These are phyloP conservation scores for Toxotes jaculatrix DNA, from an alignment of 2,113 vertebrate species.

Conservation along the genomic window DNA sequence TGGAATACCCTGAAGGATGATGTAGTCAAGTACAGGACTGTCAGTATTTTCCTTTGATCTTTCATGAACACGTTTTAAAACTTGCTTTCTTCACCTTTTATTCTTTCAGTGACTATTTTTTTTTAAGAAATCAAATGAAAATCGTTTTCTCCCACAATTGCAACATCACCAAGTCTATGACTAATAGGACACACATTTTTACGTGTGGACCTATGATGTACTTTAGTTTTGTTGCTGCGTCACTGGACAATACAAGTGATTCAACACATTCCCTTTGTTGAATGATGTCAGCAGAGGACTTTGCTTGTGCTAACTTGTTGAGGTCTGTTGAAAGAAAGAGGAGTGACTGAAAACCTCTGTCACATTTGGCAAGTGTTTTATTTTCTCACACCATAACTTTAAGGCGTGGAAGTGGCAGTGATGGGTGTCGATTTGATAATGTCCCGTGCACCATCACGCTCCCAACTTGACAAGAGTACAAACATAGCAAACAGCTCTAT, in stretches of 20 bases:
- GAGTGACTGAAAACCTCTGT: constrained; percentile 22
- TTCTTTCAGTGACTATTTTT: not conserved
- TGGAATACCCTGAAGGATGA: constrained; percentile 32
- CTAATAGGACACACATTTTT: not conserved
- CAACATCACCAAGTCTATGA: constrained; percentile 49
- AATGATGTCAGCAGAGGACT: constrained; percentile 19
- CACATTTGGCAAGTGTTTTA: constrained; percentile 1
- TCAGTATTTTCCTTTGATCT: not conserved
- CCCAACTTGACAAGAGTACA: not conserved
- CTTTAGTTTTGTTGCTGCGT: not conserved
- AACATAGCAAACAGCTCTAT: not conserved
- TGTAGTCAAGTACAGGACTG: not conserved
- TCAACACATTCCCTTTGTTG: constrained; percentile 24
- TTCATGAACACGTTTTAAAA: not conserved
- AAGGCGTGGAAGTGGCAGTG: not conserved
- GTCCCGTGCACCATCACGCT: no score
- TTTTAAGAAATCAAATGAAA: not conserved
- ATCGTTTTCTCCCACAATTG: not conserved
- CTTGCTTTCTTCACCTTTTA: not conserved
- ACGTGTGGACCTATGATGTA: not conserved
- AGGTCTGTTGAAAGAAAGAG: not conserved
- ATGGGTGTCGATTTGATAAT: not conserved
- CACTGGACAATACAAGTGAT: constrained; percentile 22
- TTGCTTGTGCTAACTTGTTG: constrained; percentile 39
- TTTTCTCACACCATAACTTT: not conserved